Base-by-base conservation (phyloP, 1,140 invertebrate species). In the Drosophila bipectinata region DNA sequence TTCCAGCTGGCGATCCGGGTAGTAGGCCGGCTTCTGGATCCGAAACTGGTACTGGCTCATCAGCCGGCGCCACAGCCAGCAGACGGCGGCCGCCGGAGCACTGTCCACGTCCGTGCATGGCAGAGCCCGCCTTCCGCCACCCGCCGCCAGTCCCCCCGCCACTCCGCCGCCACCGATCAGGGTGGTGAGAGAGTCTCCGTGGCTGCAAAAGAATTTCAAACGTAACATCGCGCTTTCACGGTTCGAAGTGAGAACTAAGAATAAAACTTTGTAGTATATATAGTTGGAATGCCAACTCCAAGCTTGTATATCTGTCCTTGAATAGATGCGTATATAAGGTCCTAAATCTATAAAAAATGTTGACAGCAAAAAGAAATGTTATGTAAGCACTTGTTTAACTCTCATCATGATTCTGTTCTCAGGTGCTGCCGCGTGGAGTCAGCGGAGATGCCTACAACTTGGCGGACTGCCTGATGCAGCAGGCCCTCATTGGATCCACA, bases 401-500 rank as follows among this genome's bases (percentile, higher is more conserved):
- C 32, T 39, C 10, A 15, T 15, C 14, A 53, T 57, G 32, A 47
- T 34, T 47, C 14, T 10, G 14, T 21, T 26, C 55, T 5, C 49
- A 94, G 94, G 94, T 97, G 73, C 91, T 97, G 68, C 96, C 96
- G 1, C 92, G 96, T 91, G 96, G 97, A 32, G 96, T 98, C 1
- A 97, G 96, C 84, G 97, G 97, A 14, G 97, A 98, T 94, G 95
- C 97, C 1, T 98, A 98, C 91, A 97, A 98, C 92, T 92, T 98
- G 67, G 96, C 97, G 41, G 97, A 98, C 91, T 97, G 97, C 92
- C 96, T 99, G 69, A 93, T 99, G 24, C 96, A 98, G 90, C 97
- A 98, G 92, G 97, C 97, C 0, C 93, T 98, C 68, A 96, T 98
- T 55, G 98, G 97, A 58, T 96, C 96, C 44, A 97, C 96, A 26